Conservation (phyloP, 2,888 invertebrate genomes). For the Pristionchus mayeri region DNA sequence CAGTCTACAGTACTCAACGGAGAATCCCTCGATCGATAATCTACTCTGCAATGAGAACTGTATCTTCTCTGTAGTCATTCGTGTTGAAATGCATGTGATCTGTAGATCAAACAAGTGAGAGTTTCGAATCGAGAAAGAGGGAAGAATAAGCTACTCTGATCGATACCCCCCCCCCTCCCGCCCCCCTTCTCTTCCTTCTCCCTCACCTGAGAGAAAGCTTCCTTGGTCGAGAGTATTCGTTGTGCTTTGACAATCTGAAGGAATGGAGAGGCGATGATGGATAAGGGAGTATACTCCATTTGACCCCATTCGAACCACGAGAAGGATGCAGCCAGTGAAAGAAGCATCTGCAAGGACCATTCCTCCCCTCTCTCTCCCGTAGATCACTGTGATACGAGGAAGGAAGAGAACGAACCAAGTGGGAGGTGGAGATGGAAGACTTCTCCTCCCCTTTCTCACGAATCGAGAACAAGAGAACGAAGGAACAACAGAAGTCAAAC, state of each 20-base stretch:
- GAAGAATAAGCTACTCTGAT: too few relatives aligned
- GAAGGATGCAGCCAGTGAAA: constrained; percentile 68
- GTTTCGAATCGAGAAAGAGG: background rate
- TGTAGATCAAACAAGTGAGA: background rate
- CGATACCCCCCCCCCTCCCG: too few relatives aligned
- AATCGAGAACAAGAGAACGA: background rate
- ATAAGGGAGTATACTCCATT: constrained; percentile 68
- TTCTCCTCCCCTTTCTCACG: background rate
- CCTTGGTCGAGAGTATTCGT: constrained; percentile 57
- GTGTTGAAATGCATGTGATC: constrained; percentile 5
- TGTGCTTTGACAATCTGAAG: constrained; percentile 65
- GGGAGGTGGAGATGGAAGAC: background rate
- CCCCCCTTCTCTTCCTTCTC: too few relatives aligned
- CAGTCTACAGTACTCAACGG: background rate
- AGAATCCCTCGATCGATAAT: background rate
- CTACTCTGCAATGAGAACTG: background rate
- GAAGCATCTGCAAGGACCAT: constrained; percentile 60
- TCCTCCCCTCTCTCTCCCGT: too few relatives aligned
- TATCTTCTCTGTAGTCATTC: background rate
- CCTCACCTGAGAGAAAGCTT: constrained; percentile 52
- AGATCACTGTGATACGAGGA: background rate
- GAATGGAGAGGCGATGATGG: constrained; percentile 65
- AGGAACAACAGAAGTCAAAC: constrained; percentile 39
- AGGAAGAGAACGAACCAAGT: background rate
- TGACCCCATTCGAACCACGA: constrained; percentile 74